These are phyloP conservation scores for Drosophila paracracens DNA, from an alignment of 2,888 invertebrate species.

Conservation along the genomic window DNA sequence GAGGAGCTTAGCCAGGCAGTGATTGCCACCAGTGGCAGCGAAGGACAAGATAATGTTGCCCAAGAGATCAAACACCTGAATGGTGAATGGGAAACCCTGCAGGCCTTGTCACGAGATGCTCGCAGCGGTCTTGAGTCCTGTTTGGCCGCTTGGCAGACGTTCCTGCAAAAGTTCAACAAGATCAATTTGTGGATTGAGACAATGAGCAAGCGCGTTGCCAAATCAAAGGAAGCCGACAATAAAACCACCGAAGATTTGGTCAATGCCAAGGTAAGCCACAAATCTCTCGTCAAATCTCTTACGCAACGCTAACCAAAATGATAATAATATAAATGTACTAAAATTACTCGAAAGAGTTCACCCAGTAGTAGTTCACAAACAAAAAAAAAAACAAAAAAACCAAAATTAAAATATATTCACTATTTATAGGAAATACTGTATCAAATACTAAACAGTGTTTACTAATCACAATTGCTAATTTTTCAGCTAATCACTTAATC, in stretches of 20 bases:
- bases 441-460: conserved; percentile 50
- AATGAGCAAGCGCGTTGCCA: conserved; percentile 88
- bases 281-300: conserved; percentile 46
- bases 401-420: conserved; percentile 30
- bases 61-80: conserved; percentile 93
- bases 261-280: conserved; percentile 88
- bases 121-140: conserved; percentile 91
- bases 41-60: conserved; percentile 92
- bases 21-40: conserved; percentile 91
- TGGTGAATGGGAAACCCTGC: conserved; percentile 92
- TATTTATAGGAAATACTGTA: conserved; percentile 21
- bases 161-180: conserved; percentile 89
- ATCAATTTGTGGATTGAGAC: conserved; percentile 91
- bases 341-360: conserved; percentile 44
- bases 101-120: conserved; percentile 91
- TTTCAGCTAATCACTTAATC: conserved; percentile 63
- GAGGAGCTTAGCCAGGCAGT: conserved; percentile 91
- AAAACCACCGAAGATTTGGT: conserved; percentile 92
- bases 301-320: conserved; percentile 68
- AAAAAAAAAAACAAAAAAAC: neutral
- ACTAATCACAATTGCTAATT: conserved; percentile 60
- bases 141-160: conserved; percentile 92
- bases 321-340: conserved; percentile 44
- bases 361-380: conserved; percentile 32
- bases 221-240: conserved; percentile 89